Evolutionary conservation across 2,888 invertebrate species (phyloP).

Genomic region (Dichetophora obliterata): DNA sequence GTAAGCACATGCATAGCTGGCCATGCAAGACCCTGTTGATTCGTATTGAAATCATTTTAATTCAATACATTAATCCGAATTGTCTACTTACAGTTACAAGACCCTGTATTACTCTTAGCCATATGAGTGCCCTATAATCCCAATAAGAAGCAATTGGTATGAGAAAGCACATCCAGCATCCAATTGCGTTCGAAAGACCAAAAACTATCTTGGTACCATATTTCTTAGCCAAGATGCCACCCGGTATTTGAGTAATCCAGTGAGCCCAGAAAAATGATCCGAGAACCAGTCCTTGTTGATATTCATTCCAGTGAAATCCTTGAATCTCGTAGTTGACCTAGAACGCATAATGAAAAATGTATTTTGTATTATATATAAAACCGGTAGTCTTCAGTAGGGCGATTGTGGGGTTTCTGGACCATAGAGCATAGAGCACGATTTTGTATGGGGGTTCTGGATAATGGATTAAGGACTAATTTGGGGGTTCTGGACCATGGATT

Average conservation of each 20-base stretch:
- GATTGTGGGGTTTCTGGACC: too few relatives aligned
- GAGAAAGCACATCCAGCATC: slow-evolving; percentile 76
- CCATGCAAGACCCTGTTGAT: slow-evolving; percentile 75
- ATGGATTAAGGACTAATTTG: too few relatives aligned
- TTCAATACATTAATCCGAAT: background rate
- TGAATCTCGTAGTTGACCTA: slow-evolving; percentile 59
- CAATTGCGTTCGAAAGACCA: slow-evolving; percentile 76
- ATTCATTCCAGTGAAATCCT: slow-evolving; percentile 76
- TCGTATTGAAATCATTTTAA: background rate
- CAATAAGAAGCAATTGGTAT: slow-evolving; percentile 77
- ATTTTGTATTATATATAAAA: background rate
- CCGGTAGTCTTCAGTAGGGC: too few relatives aligned
- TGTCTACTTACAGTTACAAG: slow-evolving; percentile 75
- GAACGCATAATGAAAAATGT: slow-evolving; percentile 27
- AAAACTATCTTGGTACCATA: slow-evolving; percentile 81
- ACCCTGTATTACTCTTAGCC: slow-evolving; percentile 77
- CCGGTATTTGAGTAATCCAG: slow-evolving; percentile 80
- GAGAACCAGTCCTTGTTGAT: slow-evolving; percentile 75
- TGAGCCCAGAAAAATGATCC: slow-evolving; percentile 83
- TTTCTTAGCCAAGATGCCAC: slow-evolving; percentile 77
- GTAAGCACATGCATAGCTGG: slow-evolving; percentile 85
- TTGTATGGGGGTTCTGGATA: too few relatives aligned
- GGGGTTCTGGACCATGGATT: too few relatives aligned
- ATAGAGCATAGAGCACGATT: too few relatives aligned
- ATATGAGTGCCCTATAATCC: slow-evolving; percentile 73